Evolutionary conservation across 2,113 vertebrate genomes (phyloP).

Genomic region (Datnioides undecimradiatus): DNA sequence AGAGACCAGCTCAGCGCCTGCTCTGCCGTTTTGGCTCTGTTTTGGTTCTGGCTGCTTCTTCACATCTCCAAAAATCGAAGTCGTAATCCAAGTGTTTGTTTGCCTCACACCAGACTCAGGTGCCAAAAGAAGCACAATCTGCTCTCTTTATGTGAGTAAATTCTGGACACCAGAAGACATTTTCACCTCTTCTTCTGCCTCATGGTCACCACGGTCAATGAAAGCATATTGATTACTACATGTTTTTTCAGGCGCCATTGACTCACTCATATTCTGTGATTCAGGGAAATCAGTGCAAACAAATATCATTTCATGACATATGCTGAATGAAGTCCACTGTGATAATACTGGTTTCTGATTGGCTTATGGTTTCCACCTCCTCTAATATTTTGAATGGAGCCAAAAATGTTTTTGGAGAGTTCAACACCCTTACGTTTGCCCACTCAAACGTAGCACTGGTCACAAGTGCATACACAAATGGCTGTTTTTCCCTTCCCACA

Average conservation of each 20-base stretch:
- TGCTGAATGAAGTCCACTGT: background rate
- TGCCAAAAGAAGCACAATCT: constrained; percentile 18
- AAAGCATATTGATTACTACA: background rate
- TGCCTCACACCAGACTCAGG: background rate
- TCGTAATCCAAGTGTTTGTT: constrained; percentile 22
- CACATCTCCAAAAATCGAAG: background rate
- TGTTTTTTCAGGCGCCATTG: background rate
- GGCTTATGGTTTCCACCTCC: background rate
- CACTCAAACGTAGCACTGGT: constrained; percentile 15
- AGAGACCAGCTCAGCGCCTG: background rate
- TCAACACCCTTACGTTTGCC: background rate
- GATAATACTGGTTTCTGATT: background rate
- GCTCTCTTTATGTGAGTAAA: constrained; percentile 2
- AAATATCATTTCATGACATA: background rate
- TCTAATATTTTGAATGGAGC: background rate
- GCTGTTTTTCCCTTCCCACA: constrained; percentile 39
- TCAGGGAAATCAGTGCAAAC: background rate
- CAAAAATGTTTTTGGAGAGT: background rate
- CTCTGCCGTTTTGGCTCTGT: background rate
- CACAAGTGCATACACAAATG: constrained; percentile 22
- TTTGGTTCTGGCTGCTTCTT: constrained; percentile 15
- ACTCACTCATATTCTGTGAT: background rate
- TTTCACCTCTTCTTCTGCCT: constrained; percentile 6
- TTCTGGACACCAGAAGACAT: background rate
- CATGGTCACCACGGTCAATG: constrained; percentile 16